phyloP scores from a whole-genome alignment of 1,140 invertebrate species.

The Conus ventricosus region DNA sequence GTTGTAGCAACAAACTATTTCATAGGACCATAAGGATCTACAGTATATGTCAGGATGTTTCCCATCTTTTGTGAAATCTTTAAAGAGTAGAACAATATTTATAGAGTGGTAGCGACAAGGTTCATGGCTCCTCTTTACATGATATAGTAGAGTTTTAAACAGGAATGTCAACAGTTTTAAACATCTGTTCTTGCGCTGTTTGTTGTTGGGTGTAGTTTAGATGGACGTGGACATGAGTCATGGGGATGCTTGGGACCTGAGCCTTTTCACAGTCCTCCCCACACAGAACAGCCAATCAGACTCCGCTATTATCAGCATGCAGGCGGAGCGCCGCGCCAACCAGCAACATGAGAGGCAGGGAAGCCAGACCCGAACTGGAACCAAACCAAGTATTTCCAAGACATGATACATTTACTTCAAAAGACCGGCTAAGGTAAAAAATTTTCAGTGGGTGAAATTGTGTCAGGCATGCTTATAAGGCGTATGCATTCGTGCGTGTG shows the following conservation, averaged over 20 bases:
- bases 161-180: too few relatives aligned
- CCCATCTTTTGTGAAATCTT: too few relatives aligned
- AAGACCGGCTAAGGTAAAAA: slow-evolving; percentile 52
- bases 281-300: slow-evolving; percentile 19
- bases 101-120: too few relatives aligned
- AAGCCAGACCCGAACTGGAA: slow-evolving; percentile 31
- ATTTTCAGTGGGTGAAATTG: neutral
- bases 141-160: too few relatives aligned
- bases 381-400: slow-evolving; percentile 57
- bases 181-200: too few relatives aligned
- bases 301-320: neutral
- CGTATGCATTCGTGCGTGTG: neutral
- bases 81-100: too few relatives aligned
- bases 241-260: slow-evolving; percentile 34
- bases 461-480: neutral
- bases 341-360: slow-evolving; percentile 12
- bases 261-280: neutral
- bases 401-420: slow-evolving; percentile 53
- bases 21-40: too few relatives aligned
- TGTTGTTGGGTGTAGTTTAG: neutral
- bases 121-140: too few relatives aligned
- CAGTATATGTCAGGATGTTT: too few relatives aligned
- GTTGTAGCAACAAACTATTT: too few relatives aligned
- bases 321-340: neutral
- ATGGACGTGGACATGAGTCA: slow-evolving; percentile 32